A percentile compares a stretch with the other conserved stretches of the same genome.
Conservation (phyloP, 2,888 invertebrate genomes). For the Mystacides longicornis region DNA sequence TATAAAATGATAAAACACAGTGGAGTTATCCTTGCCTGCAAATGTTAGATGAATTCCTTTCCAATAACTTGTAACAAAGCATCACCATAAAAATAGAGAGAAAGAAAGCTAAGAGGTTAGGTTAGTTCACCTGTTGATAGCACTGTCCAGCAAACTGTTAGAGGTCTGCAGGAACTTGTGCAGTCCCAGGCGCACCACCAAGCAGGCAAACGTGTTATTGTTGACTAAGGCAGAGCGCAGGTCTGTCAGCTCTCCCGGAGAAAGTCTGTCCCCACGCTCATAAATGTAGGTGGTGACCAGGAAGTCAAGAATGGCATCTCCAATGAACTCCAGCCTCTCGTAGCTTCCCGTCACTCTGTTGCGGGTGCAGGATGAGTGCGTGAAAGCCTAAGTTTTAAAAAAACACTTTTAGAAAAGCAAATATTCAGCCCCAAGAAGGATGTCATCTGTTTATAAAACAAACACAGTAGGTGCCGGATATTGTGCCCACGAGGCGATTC, state of each 20-base stretch:
- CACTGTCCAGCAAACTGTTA: conserved; percentile 14
- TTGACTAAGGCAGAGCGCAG: conserved; percentile 92
- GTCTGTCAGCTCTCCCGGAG: conserved; percentile 87
- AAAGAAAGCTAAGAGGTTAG: background rate
- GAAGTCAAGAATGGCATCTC: conserved; percentile 88
- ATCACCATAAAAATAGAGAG: background rate
- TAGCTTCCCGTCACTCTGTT: conserved; percentile 84
- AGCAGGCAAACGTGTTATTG: conserved; percentile 88
- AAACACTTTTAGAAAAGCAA: too few species aligned
- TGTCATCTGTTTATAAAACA: too few species aligned
- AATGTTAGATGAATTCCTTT: too few species aligned
- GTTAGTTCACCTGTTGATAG: conserved; percentile 6
- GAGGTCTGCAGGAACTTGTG: conserved; percentile 63
- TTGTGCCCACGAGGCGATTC: too few species aligned
- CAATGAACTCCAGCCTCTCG: conserved; percentile 84
- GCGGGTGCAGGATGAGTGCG: conserved; percentile 81
- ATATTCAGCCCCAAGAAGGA: too few species aligned
- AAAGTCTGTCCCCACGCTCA: conserved; percentile 60
- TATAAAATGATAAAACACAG: too few species aligned
- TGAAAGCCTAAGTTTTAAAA: conserved; percentile 77
- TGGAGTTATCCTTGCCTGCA: too few species aligned
- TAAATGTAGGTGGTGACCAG: conserved; percentile 82
- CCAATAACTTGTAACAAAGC: too few species aligned
- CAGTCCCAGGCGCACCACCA: conserved; percentile 77
- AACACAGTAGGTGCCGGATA: too few species aligned